Evolutionary conservation across 2,797 vertebrate genomes (phyloP), one percentile per base, ranked within the genome.

Genomic region (Melanogrammus aeglefinus): DNA sequence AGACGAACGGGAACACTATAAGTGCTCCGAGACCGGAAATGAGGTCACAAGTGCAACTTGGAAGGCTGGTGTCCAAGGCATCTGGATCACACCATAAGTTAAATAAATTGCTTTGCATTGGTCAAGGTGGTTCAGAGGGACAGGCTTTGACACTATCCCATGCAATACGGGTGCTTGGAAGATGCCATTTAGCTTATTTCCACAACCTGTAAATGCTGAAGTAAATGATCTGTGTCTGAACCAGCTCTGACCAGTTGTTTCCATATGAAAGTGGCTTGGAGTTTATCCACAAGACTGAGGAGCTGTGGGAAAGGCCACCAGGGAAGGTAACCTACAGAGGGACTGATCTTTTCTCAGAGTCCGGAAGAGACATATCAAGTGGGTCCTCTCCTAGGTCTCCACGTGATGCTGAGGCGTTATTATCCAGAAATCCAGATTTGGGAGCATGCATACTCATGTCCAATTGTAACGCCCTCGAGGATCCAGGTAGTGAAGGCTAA

Each of bases 101-200:
- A 2, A 24, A 66, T 27, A 27, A 24, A 66, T 10, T n/a, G 57
- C 7, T 27, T 3, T 44, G 4, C n/a, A 66, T 24, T 66, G 57
- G 57, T 66, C n/a, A 66, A 66, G 57, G n/a, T 66, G 57, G n/a
- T 66, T 66, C n/a, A 66, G 57, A 66, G 57, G n/a, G n/a, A 66
- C 57, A n/a, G 21, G 51, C 57, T 66, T 27, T 66, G 57, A 66
- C 57, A 66, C 57, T 27, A 27, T 66, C n/a, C n/a, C 1, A 7
- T 8, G 57, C 6, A 7, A 63, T 63, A 2, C 21, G 16, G 47
- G 18, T 4, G 51, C 13, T 21, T 18, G 18, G 51, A 57, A 66
- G 57, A 66, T 21, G 57, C 57, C 57, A 12, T 66, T 24, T 66
- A 8, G 2, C n/a, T 66, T 0, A 66, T 66, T 66, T 27, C 57